Conservation (phyloP, 2,888 invertebrate species). For the Ectobius pallidus region DNA sequence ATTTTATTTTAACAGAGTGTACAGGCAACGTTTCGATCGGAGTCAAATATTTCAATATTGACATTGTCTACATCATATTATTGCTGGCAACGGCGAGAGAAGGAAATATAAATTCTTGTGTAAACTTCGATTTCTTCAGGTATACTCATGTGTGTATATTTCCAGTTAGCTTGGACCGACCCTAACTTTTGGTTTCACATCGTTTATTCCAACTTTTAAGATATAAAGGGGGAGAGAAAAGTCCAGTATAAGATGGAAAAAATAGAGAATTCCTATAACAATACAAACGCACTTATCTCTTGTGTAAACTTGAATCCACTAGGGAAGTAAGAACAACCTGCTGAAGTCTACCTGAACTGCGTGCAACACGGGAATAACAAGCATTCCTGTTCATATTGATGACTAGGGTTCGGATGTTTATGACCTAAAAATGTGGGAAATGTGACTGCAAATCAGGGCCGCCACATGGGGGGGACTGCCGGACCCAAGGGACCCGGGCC, state of each 20-base stretch:
- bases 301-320: background rate
- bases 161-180: constrained; percentile 10
- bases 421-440: too few relatives aligned
- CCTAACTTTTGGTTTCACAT: constrained; percentile 9
- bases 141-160: constrained; percentile 20
- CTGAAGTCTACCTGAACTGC: background rate
- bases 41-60: constrained; percentile 18
- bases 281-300: constrained; percentile 22
- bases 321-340: background rate
- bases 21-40: constrained; percentile 1
- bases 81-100: background rate
- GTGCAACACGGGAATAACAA: too few relatives aligned
- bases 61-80: constrained; percentile 19
- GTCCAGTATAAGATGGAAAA: background rate
- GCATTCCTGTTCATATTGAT: too few relatives aligned
- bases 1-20: too few relatives aligned
- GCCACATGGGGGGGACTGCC: too few relatives aligned
- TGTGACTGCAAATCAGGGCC: too few relatives aligned
- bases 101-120: background rate
- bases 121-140: constrained; percentile 26
- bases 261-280: constrained; percentile 14
- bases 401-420: too few relatives aligned
- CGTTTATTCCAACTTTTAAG: constrained; percentile 10
- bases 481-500: too few relatives aligned
- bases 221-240: background rate